Conservation (phyloP, 1,140 invertebrate species). For the Calliopsis andreniformis region DNA sequence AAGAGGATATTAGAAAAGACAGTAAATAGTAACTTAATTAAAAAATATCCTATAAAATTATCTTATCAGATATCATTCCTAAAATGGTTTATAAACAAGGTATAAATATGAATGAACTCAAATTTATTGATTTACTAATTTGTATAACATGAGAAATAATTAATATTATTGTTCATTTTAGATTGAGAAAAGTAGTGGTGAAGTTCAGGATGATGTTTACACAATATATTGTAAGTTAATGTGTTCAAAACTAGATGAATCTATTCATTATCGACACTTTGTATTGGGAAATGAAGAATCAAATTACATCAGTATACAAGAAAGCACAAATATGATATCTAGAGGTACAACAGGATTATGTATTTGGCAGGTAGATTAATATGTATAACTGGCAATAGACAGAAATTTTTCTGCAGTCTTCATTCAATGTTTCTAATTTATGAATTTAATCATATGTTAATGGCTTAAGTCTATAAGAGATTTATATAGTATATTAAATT, state of each 20-base stretch:
- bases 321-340: conserved; percentile 82
- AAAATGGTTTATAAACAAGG: conserved; percentile 77
- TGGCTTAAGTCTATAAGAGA: too few relatives aligned
- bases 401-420: too few relatives aligned
- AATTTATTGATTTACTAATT: too few relatives aligned
- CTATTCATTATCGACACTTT: conserved; percentile 81
- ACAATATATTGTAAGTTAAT: conserved; percentile 76
- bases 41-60: conserved; percentile 78
- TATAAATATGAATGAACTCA: conserved; percentile 36
- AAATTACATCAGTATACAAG: conserved; percentile 78
- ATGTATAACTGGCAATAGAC: too few relatives aligned
- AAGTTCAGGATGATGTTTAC: conserved; percentile 80
- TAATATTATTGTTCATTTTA: conserved; percentile 47
- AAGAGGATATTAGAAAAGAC: conserved; percentile 76
- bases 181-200: conserved; percentile 73
- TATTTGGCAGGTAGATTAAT: conserved; percentile 81
- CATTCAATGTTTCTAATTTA: too few relatives aligned
- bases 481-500: too few relatives aligned
- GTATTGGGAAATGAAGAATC: conserved; percentile 60
- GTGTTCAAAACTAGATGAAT: conserved; percentile 57
- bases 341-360: conserved; percentile 83
- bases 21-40: conserved; percentile 73
- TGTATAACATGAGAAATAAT: background rate
- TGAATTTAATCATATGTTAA: too few relatives aligned
- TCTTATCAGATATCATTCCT: conserved; percentile 81